Conservation (phyloP, 2,888 invertebrate genomes). For the Brachynemurus nebulosus region DNA sequence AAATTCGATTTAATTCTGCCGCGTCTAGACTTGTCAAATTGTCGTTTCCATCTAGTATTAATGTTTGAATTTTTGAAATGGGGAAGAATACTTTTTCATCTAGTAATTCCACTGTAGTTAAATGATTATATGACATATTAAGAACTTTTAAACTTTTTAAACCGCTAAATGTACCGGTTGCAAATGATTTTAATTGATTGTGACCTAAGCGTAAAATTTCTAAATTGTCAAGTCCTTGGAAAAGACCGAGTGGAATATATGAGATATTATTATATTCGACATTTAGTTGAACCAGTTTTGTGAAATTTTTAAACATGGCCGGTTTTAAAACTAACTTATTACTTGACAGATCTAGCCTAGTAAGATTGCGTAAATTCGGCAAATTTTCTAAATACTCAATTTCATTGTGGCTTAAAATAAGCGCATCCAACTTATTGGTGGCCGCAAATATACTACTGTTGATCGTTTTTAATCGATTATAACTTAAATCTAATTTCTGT, state of each 20-base stretch:
- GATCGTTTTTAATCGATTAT: not conserved
- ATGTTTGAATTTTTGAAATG: constrained; percentile 1
- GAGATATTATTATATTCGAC: not conserved
- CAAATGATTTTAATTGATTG: not conserved
- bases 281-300: not conserved
- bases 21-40: not conserved
- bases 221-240: not conserved
- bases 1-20: not conserved
- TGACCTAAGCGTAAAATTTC: not conserved
- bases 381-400: not conserved
- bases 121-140: not conserved
- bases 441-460: not conserved
- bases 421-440: not conserved
- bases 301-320: not conserved
- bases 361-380: not conserved
- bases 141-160: not conserved
- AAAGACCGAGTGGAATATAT: constrained; percentile 1
- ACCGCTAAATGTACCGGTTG: not conserved
- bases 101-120: not conserved
- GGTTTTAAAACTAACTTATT: not conserved
- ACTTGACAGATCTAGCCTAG: not conserved
- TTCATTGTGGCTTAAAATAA: not conserved
- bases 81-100: constrained; percentile 4
- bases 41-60: constrained; percentile 3
- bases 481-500: constrained; percentile 5